These are phyloP conservation scores for Alectoris magna DNA, from an alignment of 2,797 vertebrate genomes.

Conservation along the genomic window DNA sequence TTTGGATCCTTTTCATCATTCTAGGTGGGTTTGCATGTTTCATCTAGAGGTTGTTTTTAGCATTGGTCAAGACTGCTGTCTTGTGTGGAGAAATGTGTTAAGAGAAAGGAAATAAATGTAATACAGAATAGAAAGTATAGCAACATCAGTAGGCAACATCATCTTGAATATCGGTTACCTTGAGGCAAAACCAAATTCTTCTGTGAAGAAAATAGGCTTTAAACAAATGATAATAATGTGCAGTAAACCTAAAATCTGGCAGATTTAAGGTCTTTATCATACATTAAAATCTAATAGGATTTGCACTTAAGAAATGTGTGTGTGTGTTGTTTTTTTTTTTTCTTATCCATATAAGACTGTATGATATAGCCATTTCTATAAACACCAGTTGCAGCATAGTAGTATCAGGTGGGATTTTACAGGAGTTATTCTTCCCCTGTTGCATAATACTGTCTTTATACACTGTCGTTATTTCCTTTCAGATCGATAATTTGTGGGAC, in stretches of 20 bases:
- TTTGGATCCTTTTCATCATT: background rate
- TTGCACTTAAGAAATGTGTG: background rate
- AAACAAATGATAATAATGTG: background rate
- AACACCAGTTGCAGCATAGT: background rate
- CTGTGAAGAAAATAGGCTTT: background rate
- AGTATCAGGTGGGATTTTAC: background rate
- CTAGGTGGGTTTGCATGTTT: background rate
- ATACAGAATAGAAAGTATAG: background rate
- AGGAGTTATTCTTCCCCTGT: background rate
- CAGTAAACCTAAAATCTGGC: background rate
- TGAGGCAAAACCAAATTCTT: background rate
- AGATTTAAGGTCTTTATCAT: background rate
- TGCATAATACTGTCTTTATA: background rate
- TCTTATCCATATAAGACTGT: background rate
- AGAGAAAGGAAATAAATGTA: background rate
- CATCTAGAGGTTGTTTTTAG: background rate
- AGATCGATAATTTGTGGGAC: background rate
- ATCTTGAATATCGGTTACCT: background rate
- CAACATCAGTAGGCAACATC: background rate
- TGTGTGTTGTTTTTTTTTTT: fast-evolving
- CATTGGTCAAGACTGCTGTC: background rate
- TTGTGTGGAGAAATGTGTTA: background rate
- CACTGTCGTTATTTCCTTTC: background rate
- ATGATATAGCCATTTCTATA: background rate
- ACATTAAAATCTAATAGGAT: background rate